Conservation (phyloP, 2,888 invertebrate species). For the Catocala fraxini region DNA sequence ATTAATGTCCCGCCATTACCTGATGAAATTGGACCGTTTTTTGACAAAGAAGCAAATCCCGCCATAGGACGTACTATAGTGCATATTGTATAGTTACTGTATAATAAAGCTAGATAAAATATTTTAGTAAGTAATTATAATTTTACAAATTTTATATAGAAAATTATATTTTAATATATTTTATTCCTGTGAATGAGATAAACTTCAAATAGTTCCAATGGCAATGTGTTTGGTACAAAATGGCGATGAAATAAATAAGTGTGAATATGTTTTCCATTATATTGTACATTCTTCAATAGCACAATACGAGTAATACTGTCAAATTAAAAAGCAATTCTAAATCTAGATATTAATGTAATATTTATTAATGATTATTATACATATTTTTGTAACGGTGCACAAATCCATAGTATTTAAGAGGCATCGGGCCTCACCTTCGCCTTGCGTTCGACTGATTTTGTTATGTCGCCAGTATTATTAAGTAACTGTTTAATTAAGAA, state of each 20-base stretch:
- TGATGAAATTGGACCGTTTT: constrained; percentile 64
- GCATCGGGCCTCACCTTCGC: constrained; percentile 11
- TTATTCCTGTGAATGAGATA: constrained; percentile 35
- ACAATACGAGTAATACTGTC: not conserved
- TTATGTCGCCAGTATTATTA: constrained; percentile 40
- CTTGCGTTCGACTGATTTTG: constrained; percentile 39
- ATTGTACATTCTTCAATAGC: not conserved
- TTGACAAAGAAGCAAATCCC: constrained; percentile 60
- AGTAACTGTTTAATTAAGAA: constrained; percentile 39
- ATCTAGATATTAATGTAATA: not conserved
- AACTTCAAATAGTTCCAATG: constrained; percentile 20
- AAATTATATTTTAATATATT: constrained; percentile 46
- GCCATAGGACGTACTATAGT: constrained; percentile 59
- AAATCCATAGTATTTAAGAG: constrained; percentile 16
- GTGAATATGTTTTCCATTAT: not conserved
- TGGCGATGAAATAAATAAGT: constrained; percentile 28
- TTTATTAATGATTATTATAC: not conserved
- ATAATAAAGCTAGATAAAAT: constrained; percentile 24
- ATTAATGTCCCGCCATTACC: constrained; percentile 70
- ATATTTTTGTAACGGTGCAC: constrained; percentile 31
- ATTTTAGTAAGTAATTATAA: constrained; percentile 35
- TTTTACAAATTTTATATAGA: constrained; percentile 46
- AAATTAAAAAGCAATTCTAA: not conserved
- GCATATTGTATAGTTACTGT: constrained; percentile 63
- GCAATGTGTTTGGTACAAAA: constrained; percentile 47